Evolutionary conservation across 2,888 invertebrate species (phyloP).

Genomic region (Diadegma fenestrale): DNA sequence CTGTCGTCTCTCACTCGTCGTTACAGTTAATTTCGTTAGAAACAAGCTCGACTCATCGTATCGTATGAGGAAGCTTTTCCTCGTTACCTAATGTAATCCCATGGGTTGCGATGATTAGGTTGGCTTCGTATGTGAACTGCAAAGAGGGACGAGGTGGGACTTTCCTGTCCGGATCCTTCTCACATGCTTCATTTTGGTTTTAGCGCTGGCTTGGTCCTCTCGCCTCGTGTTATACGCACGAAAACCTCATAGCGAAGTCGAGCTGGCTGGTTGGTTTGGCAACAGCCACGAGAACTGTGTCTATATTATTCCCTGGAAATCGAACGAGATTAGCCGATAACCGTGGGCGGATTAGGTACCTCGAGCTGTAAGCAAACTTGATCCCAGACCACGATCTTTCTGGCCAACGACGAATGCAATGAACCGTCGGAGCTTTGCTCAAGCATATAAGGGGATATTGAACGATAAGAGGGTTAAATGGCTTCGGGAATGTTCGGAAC

Average conservation of each 20-base stretch:
- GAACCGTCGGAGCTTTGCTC: slow-evolving; percentile 23
- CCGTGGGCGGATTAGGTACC: not conserved
- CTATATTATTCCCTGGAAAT: slow-evolving; percentile 38
- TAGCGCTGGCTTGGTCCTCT: slow-evolving; percentile 7
- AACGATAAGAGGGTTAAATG: slow-evolving; percentile 1
- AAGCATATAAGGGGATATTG: slow-evolving; percentile 34
- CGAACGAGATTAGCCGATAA: slow-evolving; percentile 58
- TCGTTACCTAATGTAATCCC: slow-evolving; percentile 66
- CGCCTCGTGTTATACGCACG: slow-evolving; percentile 44
- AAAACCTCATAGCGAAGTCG: slow-evolving; percentile 14
- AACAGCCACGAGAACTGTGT: slow-evolving; percentile 12
- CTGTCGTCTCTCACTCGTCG: slow-evolving; percentile 1
- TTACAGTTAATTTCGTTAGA: slow-evolving; percentile 48
- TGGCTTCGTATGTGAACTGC: slow-evolving; percentile 45
- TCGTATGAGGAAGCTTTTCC: slow-evolving; percentile 56
- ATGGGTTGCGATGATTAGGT: slow-evolving; percentile 62
- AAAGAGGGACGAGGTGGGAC: not conserved
- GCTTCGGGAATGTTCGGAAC: not conserved
- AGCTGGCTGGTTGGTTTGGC: not conserved
- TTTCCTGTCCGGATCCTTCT: not conserved
- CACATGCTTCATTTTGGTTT: slow-evolving; percentile 5
- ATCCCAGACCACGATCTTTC: slow-evolving; percentile 23
- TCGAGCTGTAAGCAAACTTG: slow-evolving; percentile 21
- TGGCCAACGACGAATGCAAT: slow-evolving; percentile 40
- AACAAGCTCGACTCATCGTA: slow-evolving; percentile 54